Base-by-base conservation (phyloP, 2,797 vertebrate genomes). In the Spea hammondii region DNA sequence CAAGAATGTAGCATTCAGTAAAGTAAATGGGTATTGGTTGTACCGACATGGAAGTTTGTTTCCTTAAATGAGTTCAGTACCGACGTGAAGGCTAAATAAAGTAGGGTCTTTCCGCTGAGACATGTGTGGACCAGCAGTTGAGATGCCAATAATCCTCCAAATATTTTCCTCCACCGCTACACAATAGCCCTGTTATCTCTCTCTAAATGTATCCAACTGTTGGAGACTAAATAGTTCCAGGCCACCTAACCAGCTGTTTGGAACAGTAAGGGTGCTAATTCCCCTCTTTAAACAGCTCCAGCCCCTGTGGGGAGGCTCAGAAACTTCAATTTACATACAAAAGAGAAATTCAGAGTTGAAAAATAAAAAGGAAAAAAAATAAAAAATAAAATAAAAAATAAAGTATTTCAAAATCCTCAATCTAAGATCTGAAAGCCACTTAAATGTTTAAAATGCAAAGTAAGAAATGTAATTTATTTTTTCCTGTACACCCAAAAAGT, bases 101-200 rank as follows among this genome's bases (percentile, higher is more conserved):
- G 59, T 49, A 5, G 54, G 59, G 45, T 74, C 46, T 54, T 62
- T 47, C 49, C 67, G 45, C 2, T 1, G 50, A 48, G 47, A 45
- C n/a, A 8, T 53, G 49, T 46, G 50, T 9, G 10, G 65, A 67
- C 10, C 64, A 65, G 72, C 47, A 13, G 49, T 74, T 7, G 14
- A 53, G 62, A 17, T 10, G 32, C 73, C 44, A n/a, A 57, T 59
- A 76, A 68, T 68, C 46, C 74, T 45, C 66, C 47, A 13, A 51
- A 62, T 48, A 53, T 53, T 67, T 47, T 45, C 64, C 44, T 47
- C 14, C 13, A 45, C 14, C 4, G 32, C 32, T 3, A 68, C 65
- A 68, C 65, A 68, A 49, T 68, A 11, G n/a, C 48, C 60, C 12
- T 71, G 45, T 59, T n/a, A 66, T 59, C 62, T 50, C n/a, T n/a